Percentiles rank a stretch among this genome's conserved stretches.
These are phyloP conservation scores for Paedocypris micromegethes DNA, from an alignment of 2,797 vertebrate genomes.

Conservation along the genomic window DNA sequence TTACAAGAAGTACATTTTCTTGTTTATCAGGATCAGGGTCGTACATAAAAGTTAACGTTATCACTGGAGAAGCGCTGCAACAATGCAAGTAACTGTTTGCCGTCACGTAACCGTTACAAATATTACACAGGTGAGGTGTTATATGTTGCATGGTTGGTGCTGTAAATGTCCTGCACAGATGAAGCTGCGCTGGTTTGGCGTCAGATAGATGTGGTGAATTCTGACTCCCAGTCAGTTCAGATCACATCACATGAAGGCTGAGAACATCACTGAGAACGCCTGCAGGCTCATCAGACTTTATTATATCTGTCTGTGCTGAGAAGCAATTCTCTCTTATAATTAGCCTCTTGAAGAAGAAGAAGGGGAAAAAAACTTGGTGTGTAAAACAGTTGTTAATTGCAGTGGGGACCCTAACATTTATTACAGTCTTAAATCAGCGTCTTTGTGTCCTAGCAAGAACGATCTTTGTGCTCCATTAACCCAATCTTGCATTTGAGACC, in stretches of 20 bases:
- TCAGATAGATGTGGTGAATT: conserved; percentile 21
- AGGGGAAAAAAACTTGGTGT: conserved; percentile 40
- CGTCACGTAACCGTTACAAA: no score
- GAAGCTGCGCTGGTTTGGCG: conserved; percentile 16
- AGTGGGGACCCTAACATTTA: conserved; percentile 55
- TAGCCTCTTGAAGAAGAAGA: conserved; percentile 52
- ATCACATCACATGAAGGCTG: conserved; percentile 31
- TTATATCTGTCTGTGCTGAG: conserved; percentile 36
- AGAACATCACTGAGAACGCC: conserved; percentile 29
- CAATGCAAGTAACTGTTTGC: no score
- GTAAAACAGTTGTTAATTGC: conserved; percentile 67
- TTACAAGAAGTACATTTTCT: no score
- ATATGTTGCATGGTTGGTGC: no score
- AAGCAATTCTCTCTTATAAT: conserved; percentile 58
- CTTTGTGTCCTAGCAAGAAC: conserved; percentile 36
- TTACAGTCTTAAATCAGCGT: conserved; percentile 62
- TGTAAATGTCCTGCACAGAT: neutral
- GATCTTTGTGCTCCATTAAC: conserved; percentile 68
- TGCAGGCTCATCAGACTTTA: conserved; percentile 39
- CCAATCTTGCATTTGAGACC: conserved; percentile 60
- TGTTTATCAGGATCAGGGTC: no score
- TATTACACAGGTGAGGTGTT: no score
- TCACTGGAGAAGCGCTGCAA: no score
- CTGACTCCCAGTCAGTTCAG: conserved; percentile 21
- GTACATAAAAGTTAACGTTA: no score